These are phyloP conservation scores for Mastacembelus armatus DNA, from an alignment of 2,797 vertebrate species.

Conservation along the genomic window DNA sequence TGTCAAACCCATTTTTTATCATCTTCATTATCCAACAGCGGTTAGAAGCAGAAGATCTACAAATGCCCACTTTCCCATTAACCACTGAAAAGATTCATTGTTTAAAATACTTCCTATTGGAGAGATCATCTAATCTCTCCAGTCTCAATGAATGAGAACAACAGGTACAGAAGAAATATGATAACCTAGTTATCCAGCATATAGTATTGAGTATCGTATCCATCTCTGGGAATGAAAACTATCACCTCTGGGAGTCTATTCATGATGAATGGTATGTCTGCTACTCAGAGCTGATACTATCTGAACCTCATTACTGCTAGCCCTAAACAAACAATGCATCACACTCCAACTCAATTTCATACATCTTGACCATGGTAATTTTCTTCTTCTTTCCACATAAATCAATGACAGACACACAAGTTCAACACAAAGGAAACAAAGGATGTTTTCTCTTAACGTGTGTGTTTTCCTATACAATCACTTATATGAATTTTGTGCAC, in stretches of 20 bases:
- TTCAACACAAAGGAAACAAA: slow-evolving; percentile 51
- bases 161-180: slow-evolving; percentile 51
- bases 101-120: slow-evolving; percentile 40
- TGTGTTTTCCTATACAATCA: slow-evolving; percentile 32
- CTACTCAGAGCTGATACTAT: slow-evolving; percentile 71
- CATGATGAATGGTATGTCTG: slow-evolving; percentile 76
- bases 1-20: slow-evolving; percentile 11
- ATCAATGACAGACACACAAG: slow-evolving; percentile 74
- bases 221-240: slow-evolving; percentile 60
- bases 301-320: slow-evolving; percentile 78
- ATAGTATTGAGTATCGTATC: slow-evolving; percentile 49
- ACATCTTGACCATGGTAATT: slow-evolving; percentile 78
- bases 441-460: slow-evolving; percentile 31
- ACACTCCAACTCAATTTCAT: slow-evolving; percentile 81
- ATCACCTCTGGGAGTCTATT: slow-evolving; percentile 71
- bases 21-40: not conserved
- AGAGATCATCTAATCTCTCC: slow-evolving; percentile 38
- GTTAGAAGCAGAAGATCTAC: not conserved
- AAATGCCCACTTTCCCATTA: slow-evolving; percentile 9
- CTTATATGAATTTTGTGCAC: not conserved
- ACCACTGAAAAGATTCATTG: not conserved
- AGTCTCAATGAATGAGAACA: slow-evolving; percentile 38
- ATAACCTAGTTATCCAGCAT: slow-evolving; percentile 69
- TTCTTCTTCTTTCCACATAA: slow-evolving; percentile 72
- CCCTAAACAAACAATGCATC: slow-evolving; percentile 81